A percentile compares a stretch with the other conserved stretches of the same genome.
Conservation (phyloP, 1,140 invertebrate genomes). For the Heliconius eleuchia region DNA sequence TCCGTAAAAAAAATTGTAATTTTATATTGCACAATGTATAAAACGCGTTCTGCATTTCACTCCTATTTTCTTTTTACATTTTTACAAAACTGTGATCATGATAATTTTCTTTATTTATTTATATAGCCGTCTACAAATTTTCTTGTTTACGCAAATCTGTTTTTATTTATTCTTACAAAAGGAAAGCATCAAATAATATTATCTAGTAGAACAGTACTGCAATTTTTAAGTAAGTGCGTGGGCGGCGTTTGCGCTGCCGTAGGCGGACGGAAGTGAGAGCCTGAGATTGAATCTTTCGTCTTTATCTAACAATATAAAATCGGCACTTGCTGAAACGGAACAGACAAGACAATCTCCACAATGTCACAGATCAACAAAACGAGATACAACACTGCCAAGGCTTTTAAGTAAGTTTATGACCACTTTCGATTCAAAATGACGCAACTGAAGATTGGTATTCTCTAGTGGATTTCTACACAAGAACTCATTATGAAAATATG, state of each 20-base stretch:
- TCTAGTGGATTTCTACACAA: conserved; percentile 25
- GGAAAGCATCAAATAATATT: conserved; percentile 14
- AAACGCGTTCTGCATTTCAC: neutral
- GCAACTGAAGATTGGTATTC: conserved; percentile 57
- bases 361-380: conserved; percentile 74
- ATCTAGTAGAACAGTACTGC: conserved; percentile 60
- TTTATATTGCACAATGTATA: conserved; percentile 3
- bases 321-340: conserved; percentile 47
- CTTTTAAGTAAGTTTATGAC: conserved; percentile 66
- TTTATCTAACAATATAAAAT: conserved; percentile 60
- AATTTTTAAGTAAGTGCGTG: conserved; percentile 71
- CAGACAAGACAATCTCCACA: conserved; percentile 57
- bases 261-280: conserved; percentile 80
- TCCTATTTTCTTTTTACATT: neutral
- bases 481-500: conserved; percentile 25
- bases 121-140: too few relatives aligned
- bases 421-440: conserved; percentile 74
- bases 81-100: neutral
- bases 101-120: neutral
- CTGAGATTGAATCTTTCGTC: conserved; percentile 55
- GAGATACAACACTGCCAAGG: conserved; percentile 69
- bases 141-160: neutral
- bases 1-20: conserved; percentile 1
- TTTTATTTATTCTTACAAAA: neutral
- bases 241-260: conserved; percentile 67